phyloP scores from a whole-genome alignment of 2,113 vertebrate species.

The Petromus typicus region DNA sequence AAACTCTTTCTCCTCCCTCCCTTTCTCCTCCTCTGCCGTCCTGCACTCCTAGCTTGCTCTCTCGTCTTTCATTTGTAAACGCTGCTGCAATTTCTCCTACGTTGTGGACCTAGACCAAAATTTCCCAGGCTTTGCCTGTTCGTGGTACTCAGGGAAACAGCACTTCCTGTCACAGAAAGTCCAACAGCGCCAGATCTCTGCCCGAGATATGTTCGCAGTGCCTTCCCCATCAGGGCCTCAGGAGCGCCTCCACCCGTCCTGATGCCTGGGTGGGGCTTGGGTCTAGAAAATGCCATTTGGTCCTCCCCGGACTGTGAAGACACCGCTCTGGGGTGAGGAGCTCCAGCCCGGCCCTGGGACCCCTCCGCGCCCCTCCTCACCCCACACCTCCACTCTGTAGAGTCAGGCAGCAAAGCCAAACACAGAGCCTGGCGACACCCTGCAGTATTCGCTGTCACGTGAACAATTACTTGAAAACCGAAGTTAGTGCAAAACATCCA shows the following conservation, averaged over 20 bases:
- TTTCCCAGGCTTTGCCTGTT: background rate
- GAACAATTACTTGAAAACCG: background rate
- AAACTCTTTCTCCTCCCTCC: accelerated
- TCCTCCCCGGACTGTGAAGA: background rate
- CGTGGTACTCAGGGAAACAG: background rate
- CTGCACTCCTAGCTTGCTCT: no score
- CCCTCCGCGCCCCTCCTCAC: no score
- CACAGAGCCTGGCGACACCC: background rate
- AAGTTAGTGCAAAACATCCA: background rate
- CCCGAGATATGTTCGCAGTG: no score
- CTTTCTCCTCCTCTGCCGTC: no score
- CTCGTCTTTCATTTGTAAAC: background rate
- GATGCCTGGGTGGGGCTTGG: background rate
- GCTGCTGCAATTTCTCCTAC: background rate
- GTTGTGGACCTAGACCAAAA: background rate
- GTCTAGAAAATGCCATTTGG: background rate
- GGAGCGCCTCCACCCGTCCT: background rate
- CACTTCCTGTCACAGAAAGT: background rate
- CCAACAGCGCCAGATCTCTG: background rate
- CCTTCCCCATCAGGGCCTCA: background rate
- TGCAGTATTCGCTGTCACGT: no score
- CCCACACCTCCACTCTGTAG: no score
- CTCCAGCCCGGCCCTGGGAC: no score
- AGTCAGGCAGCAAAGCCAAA: background rate
- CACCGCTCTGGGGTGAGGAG: background rate